Evolutionary conservation across 2,113 vertebrate species (phyloP).

Genomic region (Tenebrosternarchus preto): DNA sequence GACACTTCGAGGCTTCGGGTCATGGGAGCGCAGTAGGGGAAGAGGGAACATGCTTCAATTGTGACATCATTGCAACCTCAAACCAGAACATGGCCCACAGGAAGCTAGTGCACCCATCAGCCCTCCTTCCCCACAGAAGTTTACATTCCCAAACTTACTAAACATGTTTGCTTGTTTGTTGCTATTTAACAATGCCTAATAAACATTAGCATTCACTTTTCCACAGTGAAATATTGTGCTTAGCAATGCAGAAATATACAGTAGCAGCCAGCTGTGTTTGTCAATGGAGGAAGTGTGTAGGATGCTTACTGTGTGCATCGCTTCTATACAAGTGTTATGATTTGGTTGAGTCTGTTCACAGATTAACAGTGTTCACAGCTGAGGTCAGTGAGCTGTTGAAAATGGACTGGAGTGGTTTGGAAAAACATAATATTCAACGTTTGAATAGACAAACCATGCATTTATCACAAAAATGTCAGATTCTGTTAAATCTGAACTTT

Average conservation of each 20-base stretch:
- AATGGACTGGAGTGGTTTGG: slow-evolving; percentile 2
- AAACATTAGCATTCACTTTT: neutral
- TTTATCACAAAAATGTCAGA: neutral
- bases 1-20: slow-evolving; percentile 37
- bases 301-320: neutral
- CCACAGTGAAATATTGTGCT: no score
- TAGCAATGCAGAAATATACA: neutral
- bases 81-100: slow-evolving; percentile 31
- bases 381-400: slow-evolving; percentile 8
- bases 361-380: slow-evolving; percentile 22
- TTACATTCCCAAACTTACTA: neutral
- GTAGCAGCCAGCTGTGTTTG: neutral
- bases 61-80: slow-evolving; percentile 37
- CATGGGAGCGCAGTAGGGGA: slow-evolving; percentile 51
- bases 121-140: slow-evolving; percentile 36
- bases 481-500: slow-evolving; percentile 18
- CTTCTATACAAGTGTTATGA: neutral
- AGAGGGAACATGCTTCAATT: slow-evolving; percentile 41
- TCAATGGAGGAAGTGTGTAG: neutral
- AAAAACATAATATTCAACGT: neutral
- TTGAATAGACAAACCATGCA: neutral
- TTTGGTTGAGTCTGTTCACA: neutral
- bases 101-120: slow-evolving; percentile 25
- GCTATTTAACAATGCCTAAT: neutral
- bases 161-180: neutral